Percentiles rank a stretch among this genome's conserved stretches.
These are phyloP conservation scores for Microcaecilia unicolor DNA, from an alignment of 2,797 vertebrate species.

Conservation along the genomic window DNA sequence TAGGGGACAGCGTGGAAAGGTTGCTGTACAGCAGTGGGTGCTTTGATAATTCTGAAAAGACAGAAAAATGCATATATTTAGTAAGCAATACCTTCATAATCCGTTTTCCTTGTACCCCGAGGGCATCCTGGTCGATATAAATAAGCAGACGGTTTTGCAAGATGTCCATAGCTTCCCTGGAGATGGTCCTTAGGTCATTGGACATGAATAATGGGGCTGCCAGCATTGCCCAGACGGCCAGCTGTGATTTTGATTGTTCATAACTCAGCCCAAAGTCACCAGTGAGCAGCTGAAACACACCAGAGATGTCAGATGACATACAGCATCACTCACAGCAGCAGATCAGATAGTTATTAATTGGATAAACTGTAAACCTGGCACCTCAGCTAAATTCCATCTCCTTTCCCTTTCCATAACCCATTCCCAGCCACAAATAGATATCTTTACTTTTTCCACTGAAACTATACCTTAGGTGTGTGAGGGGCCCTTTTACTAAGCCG, in stretches of 20 bases:
- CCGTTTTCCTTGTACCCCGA: conserved; percentile 9
- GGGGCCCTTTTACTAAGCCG: no score
- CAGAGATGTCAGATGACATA: no score
- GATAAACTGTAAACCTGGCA: no score
- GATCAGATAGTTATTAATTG: no score
- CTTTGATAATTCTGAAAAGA: neutral
- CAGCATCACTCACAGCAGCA: no score
- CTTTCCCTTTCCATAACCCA: no score
- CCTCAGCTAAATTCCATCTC: no score
- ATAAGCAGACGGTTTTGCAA: conserved; percentile 25
- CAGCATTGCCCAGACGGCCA: conserved; percentile 20
- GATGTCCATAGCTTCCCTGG: conserved; percentile 2
- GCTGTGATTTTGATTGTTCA: conserved; percentile 13
- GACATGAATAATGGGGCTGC: conserved; percentile 16
- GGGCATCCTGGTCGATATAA: conserved; percentile 13
- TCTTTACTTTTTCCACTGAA: no score
- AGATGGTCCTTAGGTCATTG: conserved; percentile 18
- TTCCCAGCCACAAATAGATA: no score
- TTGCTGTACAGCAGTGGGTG: neutral
- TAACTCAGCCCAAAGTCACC: conserved; percentile 23
- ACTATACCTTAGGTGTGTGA: no score
- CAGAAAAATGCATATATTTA: neutral
- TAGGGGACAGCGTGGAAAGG: no score
- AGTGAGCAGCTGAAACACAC: conserved; percentile 11
- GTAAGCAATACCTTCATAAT: conserved; percentile 1